These are phyloP conservation scores for Drosophila chauvacae DNA, from an alignment of 1,140 invertebrate species.

Conservation along the genomic window DNA sequence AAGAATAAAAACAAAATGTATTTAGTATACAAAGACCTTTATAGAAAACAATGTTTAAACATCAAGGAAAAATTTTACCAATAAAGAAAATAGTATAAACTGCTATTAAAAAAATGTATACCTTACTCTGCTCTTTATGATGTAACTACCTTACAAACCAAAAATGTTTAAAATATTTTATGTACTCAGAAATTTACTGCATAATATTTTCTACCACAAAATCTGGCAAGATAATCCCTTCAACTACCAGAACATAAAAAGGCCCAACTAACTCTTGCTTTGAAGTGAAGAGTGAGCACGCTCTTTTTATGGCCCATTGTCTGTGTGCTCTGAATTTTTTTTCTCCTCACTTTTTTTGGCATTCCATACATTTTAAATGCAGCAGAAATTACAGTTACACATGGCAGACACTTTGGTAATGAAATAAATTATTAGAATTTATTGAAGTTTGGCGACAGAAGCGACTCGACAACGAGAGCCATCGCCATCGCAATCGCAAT, in stretches of 20 bases:
- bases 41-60: background rate
- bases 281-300: background rate
- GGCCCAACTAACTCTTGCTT: background rate
- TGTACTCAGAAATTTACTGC: background rate
- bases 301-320: conserved; percentile 33
- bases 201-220: background rate
- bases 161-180: background rate
- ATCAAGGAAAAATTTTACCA: background rate
- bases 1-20: background rate
- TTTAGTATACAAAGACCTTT: background rate
- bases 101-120: background rate
- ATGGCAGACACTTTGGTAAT: conserved; percentile 42
- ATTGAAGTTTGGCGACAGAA: conserved; percentile 71
- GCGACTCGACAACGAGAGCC: conserved; percentile 42
- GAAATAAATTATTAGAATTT: conserved; percentile 75
- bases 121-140: no score
- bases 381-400: conserved; percentile 42
- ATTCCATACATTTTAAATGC: conserved; percentile 58
- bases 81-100: no score
- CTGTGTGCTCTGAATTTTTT: conserved; percentile 20
- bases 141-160: background rate
- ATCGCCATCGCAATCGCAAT: conserved; percentile 14
- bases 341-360: background rate
- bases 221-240: background rate
- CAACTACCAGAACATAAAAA: conserved; percentile 2